Conservation (phyloP, 1,140 invertebrate genomes). For the Drosophila serrata region DNA sequence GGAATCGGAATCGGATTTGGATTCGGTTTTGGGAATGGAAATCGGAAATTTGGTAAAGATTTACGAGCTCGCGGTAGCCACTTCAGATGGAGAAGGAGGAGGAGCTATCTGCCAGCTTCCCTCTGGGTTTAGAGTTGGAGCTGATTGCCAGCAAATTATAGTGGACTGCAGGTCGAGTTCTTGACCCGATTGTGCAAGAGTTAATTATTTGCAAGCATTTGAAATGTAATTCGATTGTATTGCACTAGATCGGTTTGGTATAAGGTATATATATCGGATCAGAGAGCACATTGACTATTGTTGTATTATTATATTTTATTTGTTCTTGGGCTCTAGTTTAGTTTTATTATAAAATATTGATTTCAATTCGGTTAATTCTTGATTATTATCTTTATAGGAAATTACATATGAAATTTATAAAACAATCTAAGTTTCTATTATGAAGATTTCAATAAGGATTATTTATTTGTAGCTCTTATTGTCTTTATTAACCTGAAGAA, state of each 20-base stretch:
- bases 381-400: not conserved
- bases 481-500: not conserved
- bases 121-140: not conserved
- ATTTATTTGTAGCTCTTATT: not conserved
- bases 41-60: slow-evolving; percentile 41
- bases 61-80: slow-evolving; percentile 18
- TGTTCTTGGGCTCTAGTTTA: not conserved
- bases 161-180: slow-evolving; percentile 20
- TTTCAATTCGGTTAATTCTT: not conserved
- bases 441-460: not conserved
- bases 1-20: not conserved
- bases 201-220: not conserved
- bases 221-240: not conserved
- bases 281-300: not conserved
- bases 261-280: not conserved
- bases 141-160: not conserved
- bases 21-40: slow-evolving; percentile 3
- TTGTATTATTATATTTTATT: not conserved
- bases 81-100: not conserved
- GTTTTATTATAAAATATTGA: not conserved
- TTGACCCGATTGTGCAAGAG: slow-evolving; percentile 26
- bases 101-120: slow-evolving; percentile 1
- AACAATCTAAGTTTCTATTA: not conserved
- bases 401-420: not conserved
- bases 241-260: not conserved